phyloP scores from a whole-genome alignment of 64 coral and sea anemone genomes.

The Acropora yongei region DNA sequence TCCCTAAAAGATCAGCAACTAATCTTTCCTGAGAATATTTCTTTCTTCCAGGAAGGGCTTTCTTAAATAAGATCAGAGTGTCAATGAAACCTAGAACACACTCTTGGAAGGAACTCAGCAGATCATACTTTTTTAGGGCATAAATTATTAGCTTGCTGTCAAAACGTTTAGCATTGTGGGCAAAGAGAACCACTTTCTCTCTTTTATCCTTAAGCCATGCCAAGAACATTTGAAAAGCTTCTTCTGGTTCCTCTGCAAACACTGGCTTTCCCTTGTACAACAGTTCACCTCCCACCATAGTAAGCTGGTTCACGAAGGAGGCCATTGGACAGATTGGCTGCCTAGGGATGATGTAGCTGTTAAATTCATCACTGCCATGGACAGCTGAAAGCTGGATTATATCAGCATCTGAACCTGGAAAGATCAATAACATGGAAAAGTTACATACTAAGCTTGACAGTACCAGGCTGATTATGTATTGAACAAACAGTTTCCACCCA shows the following conservation, averaged over 20 bases:
- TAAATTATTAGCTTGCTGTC: slow-evolving; percentile 21
- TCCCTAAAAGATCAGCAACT: neutral
- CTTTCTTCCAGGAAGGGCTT: slow-evolving; percentile 19
- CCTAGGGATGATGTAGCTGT: neutral
- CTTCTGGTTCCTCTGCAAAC: too few species aligned
- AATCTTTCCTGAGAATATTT: slow-evolving; percentile 7
- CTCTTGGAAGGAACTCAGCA: neutral
- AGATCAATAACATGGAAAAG: neutral
- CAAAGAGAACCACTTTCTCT: neutral
- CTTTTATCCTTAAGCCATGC: slow-evolving; percentile 20
- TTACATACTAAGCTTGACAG: too few species aligned
- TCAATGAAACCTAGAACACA: slow-evolving; percentile 20
- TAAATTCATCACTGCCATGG: slow-evolving; percentile 6
- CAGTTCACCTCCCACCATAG: neutral
- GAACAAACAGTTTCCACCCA: too few species aligned
- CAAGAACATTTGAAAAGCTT: slow-evolving; percentile 1
- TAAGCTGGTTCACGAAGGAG: too few species aligned
- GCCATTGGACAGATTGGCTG: neutral
- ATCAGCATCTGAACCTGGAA: neutral
- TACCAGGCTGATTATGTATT: too few species aligned
- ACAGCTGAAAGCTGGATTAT: neutral
- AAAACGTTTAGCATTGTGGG: slow-evolving; percentile 47
- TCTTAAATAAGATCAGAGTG: slow-evolving; percentile 24
- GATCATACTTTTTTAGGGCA: neutral
- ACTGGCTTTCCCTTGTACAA: neutral